Evolutionary conservation across 2,888 invertebrate genomes (phyloP), one percentile per base, ranked within the genome.

Genomic region (Thecophora atra): DNA sequence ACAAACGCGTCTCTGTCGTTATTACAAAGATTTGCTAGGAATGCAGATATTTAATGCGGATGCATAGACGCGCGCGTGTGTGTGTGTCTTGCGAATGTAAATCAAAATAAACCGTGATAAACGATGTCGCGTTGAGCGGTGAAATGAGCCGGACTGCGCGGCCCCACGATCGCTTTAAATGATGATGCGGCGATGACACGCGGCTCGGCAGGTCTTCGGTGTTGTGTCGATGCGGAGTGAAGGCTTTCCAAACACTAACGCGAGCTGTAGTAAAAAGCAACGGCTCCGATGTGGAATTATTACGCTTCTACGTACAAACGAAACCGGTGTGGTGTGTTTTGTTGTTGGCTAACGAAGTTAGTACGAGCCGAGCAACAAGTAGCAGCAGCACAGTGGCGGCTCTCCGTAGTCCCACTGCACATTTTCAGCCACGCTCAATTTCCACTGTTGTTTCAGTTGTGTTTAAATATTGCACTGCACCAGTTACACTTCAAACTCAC

Each of bases 211-310:
- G 26, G 26, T 65, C 65, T 58, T 65, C 56, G 28, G 30, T 51
- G 26, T 71, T 65, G 58, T 71, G 71, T 71, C 71, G 47, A 71
- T 71, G 58, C 71, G 65, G 70, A 70, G 71, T 71, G 71, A 71
- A 71, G 71, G 71, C 58, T 71, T 65, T 64, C 65, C 71, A 71
- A 65, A 65, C 71, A 71, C 71, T 71, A 71, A 71, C 54, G 47
- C 51, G 65, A 64, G 64, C 24, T 71, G 56, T 64, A 64, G 71
- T 58, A 65, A 58, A 67, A 56, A 70, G 70, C 70, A 63, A 65
- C 65, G 56, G 71, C 65, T 42, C 37, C 47, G 26, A 15, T 71
- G 71, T 71, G 71, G 47, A 71, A 58, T 54, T 64, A 70, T 71
- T 65, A 71, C 65, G 65, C n/a, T n/a, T n/a, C n/a, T 63, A 30